phyloP scores from a whole-genome alignment of 2,113 vertebrate species.

The Grantiella picta region DNA sequence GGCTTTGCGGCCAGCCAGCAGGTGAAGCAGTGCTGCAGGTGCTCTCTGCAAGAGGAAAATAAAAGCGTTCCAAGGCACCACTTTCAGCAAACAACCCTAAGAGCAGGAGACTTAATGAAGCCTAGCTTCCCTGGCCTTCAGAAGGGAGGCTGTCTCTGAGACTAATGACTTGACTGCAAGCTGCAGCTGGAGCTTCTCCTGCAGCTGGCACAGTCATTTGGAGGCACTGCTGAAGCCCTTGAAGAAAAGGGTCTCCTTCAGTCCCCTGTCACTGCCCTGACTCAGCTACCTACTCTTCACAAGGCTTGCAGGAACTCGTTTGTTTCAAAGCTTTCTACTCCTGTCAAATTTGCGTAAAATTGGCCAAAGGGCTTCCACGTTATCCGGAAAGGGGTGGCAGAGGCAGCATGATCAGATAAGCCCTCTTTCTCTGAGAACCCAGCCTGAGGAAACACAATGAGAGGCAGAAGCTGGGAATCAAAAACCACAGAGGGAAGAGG shows the following conservation, averaged over 20 bases:
- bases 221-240: background rate
- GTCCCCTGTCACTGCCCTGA: background rate
- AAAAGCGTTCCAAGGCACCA: background rate
- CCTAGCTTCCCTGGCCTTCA: background rate
- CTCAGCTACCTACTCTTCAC: background rate
- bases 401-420: background rate
- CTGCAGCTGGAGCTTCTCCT: background rate
- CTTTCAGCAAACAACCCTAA: background rate
- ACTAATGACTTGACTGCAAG: background rate
- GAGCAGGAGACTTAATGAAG: background rate
- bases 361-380: constrained; percentile 30
- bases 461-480: constrained; percentile 6
- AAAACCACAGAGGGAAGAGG: background rate
- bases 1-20: background rate
- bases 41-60: background rate
- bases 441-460: background rate
- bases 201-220: background rate
- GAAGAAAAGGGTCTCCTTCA: background rate
- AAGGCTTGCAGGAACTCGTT: background rate
- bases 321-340: background rate
- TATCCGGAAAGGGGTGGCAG: background rate
- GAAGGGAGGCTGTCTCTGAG: background rate
- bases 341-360: background rate
- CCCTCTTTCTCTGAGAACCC: background rate
- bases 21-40: background rate